Base-by-base conservation (phyloP, 2,888 invertebrate species). In the Blera fallax region DNA sequence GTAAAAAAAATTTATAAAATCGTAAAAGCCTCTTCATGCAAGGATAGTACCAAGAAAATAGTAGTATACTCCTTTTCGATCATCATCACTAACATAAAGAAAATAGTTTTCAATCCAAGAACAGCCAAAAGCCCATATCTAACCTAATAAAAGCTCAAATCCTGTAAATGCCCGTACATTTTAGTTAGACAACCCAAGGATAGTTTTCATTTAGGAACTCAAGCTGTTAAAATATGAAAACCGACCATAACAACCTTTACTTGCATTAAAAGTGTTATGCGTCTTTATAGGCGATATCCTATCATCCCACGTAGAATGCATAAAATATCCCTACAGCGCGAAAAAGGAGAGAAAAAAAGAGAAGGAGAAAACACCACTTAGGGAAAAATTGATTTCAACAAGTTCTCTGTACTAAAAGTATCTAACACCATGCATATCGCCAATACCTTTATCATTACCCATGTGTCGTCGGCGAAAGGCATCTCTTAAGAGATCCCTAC, bases 341-440 rank as follows among this genome's bases (percentile, higher is more conserved):
- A 11, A 3, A 8, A n/a, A 14, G 8, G 24, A 14, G 37, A 11
- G 7, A 8, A n/a, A 14, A 11, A 40, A 8, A 7, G 43, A 45
- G 32, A 70, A 34, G 29, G 4, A 34, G 16, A 29, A 45, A n/a
- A n/a, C n/a, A 64, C 27, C 77, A 78, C 77, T 82, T 77, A 67
- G 56, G 32, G 21, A n/a, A 29, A 62, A 79, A 73, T 74, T 67
- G 73, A 73, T 64, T 84, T 73, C 67, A 40, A 24, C 79, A 48
- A 73, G 56, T 64, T n/a, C 14, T 6, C 27, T n/a, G 24, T 11
- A 50, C 18, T n/a, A 4, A 24, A 2, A 37, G 48, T 72, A 65
- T 81, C 76, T 77, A 81, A 77, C 76, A 77, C 70, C 65, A 65
- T 50, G 32, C 74, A 64, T 40, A 74, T 52, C 43, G 45, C 72